Base-by-base conservation (phyloP, 1,140 invertebrate genomes). In the Gonatopus flavifemur region DNA sequence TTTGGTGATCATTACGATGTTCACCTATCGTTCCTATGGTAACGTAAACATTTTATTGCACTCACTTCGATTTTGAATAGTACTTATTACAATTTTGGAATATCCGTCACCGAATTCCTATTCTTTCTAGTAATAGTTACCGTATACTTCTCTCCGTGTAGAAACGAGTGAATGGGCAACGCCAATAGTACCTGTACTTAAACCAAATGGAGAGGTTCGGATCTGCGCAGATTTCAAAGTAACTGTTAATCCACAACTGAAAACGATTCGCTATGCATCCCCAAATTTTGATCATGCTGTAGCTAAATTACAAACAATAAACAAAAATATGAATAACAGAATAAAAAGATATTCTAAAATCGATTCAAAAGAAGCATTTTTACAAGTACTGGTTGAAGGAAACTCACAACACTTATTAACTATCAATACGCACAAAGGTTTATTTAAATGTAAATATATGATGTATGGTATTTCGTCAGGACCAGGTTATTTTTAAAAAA, bases 181-280 rank as follows among this genome's bases (percentile, higher is more conserved):
- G n/a, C n/a, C n/a, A n/a, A n/a, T n/a, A n/a, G n/a, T n/a, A 0
- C 58, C 62, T 7, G 39, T 62, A 9, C 9, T 62, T 8, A 66
- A 62, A 41, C 44, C 24, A 20, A 22, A 49, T 32, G 66, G 46
- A 4, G 13, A 3, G 9, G 13, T 64, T 0, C 19, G 61, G n/a
- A 9, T 60, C 9, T 61, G 58, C 20, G 58, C 16, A 0, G 58
- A 64, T 22, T 57, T 48, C 31, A 55, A 52, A 33, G 19, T 49
- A 1, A 58, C 45, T 0, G 6, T 58, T 2, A 58, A 58, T 28
- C 32, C 32, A 13, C 6, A 33, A 13, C 15, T 28, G 15, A 33
- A 33, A 33, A 33, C 15, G 15, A 33, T 33, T 8, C 10, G 32
- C 10, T 13, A 33, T 13, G 32, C 32, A 2, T 32, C 28, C 5